Evolutionary conservation across 2,113 vertebrate species (phyloP).

Genomic region (Balaeniceps rex): DNA sequence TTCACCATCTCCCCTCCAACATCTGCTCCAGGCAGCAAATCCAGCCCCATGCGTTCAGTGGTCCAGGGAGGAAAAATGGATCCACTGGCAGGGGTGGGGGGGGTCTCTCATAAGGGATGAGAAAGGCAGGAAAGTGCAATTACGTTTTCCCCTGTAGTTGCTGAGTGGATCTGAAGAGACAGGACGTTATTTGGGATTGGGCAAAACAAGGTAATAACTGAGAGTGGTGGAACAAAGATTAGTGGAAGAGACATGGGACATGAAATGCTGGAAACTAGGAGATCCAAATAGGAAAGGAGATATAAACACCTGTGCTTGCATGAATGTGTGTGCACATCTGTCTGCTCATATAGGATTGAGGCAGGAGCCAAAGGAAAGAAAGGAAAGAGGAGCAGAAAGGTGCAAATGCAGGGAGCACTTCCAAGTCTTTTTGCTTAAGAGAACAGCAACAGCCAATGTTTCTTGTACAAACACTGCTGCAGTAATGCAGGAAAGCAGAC

Average conservation of each 20-base stretch:
- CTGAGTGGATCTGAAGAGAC: neutral
- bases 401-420: neutral
- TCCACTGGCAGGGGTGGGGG: neutral
- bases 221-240: neutral
- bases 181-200: neutral
- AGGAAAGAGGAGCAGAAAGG: neutral
- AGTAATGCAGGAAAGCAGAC: neutral
- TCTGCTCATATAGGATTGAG: neutral
- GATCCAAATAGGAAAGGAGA: neutral
- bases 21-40: neutral
- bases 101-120: neutral
- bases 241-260: neutral
- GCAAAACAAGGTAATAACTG: neutral
- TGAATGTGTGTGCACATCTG: neutral
- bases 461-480: neutral
- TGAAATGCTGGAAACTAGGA: neutral
- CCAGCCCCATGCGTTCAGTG: fast-evolving
- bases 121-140: neutral
- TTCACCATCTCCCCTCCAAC: neutral
- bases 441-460: neutral
- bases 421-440: neutral
- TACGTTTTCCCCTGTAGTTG: neutral
- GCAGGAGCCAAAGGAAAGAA: neutral
- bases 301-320: neutral
- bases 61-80: neutral